Conservation (phyloP, 2,797 vertebrate species). For the Eospalax fontanierii region DNA sequence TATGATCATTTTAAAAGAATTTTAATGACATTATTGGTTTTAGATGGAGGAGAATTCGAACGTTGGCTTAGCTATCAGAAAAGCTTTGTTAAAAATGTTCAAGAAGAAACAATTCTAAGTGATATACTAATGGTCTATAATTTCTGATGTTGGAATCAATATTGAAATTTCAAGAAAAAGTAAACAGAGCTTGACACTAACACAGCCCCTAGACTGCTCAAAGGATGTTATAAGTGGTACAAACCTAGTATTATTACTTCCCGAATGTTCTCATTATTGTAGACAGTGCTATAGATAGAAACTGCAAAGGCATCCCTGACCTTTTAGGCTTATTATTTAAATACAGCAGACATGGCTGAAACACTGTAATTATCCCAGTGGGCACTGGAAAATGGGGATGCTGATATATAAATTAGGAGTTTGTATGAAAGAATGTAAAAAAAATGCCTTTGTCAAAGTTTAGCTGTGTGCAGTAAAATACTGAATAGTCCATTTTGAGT, state of each 20-base stretch:
- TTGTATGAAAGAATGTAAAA: conserved; percentile 71
- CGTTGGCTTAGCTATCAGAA: conserved; percentile 58
- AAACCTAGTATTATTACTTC: conserved; percentile 77
- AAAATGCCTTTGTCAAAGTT: conserved; percentile 39
- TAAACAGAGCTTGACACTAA: conserved; percentile 73
- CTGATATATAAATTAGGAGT: conserved; percentile 70
- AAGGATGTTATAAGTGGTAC: conserved; percentile 57
- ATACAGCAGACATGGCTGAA: conserved; percentile 70
- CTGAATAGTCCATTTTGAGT: background rate
- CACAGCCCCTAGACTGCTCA: conserved; percentile 42
- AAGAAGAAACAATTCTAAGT: conserved; percentile 63
- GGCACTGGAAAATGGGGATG: conserved; percentile 46
- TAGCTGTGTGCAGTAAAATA: conserved; percentile 37
- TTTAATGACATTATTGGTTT: conserved; percentile 28
- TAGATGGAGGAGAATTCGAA: conserved; percentile 39
- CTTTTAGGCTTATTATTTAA: conserved; percentile 75
- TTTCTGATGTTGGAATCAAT: conserved; percentile 67
- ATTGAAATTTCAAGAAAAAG: conserved; percentile 68
- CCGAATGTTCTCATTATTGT: conserved; percentile 39
- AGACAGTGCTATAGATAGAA: conserved; percentile 76
- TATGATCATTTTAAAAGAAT: background rate
- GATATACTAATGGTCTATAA: conserved; percentile 59
- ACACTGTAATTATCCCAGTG: conserved; percentile 77
- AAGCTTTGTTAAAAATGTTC: conserved; percentile 39
- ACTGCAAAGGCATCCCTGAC: conserved; percentile 57